Evolutionary conservation across 2,888 invertebrate species (phyloP).

Genomic region (Tromatobia lineatoria): DNA sequence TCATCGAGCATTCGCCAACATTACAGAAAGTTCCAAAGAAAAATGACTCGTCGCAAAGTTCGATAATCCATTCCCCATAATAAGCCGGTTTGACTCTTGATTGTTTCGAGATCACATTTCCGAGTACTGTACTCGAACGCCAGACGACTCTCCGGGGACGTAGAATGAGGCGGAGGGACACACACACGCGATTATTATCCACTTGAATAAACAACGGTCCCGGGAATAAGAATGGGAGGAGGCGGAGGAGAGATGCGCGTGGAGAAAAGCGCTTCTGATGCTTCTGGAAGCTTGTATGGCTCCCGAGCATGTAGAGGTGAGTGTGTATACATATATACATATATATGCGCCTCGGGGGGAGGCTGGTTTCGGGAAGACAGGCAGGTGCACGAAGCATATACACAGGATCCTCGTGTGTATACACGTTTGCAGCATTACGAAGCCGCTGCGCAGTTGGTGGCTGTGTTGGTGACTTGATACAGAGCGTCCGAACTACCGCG

Average conservation of each 20-base stretch:
- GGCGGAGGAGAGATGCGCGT: conserved; percentile 53
- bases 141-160: conserved; percentile 4
- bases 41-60: neutral
- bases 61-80: neutral
- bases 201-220: conserved; percentile 64
- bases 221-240: conserved; percentile 56
- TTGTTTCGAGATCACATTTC: conserved; percentile 37
- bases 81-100: conserved; percentile 9
- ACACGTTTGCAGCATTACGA: neutral
- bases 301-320: neutral
- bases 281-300: conserved; percentile 53
- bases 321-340: conserved; percentile 9
- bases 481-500: conserved; percentile 64
- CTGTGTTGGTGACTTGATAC: conserved; percentile 48
- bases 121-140: conserved; percentile 22
- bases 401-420: conserved; percentile 22
- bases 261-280: conserved; percentile 61
- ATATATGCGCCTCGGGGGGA: conserved; percentile 48
- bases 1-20: neutral
- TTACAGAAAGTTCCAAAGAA: neutral
- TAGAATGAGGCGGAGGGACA: conserved; percentile 33
- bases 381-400: conserved; percentile 65
- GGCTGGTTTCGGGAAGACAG: conserved; percentile 66
- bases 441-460: conserved; percentile 29
- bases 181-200: conserved; percentile 60